Conservation (phyloP, 2,888 invertebrate species). For the Hydropsyche betteni region DNA sequence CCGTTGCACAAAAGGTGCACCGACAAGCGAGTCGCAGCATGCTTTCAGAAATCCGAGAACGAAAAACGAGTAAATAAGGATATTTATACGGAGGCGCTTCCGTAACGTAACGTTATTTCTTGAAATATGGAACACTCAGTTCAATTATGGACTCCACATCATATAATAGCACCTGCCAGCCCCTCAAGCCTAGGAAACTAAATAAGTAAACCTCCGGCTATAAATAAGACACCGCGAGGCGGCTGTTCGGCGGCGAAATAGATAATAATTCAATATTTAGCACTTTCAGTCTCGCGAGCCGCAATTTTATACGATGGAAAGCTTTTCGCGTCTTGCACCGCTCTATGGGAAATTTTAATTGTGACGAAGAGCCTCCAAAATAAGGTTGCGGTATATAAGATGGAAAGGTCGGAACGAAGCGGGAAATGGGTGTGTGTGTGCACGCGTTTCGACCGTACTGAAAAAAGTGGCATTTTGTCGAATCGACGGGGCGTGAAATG, state of each 20-base stretch:
- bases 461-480: slow-evolving; percentile 7
- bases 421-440: no score
- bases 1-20: background rate
- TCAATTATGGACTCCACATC: slow-evolving; percentile 36
- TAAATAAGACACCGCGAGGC: background rate
- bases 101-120: slow-evolving; percentile 32
- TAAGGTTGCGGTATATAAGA: no score
- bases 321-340: background rate
- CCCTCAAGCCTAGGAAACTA: slow-evolving; percentile 17
- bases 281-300: slow-evolving; percentile 3
- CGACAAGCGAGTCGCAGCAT: background rate
- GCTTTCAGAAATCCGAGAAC: background rate
- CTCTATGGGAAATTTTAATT: no score
- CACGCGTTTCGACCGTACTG: background rate
- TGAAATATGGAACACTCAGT: slow-evolving; percentile 38
- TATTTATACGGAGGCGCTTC: slow-evolving; percentile 31
- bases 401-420: no score
- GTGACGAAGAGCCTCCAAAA: no score
- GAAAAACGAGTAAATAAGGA: background rate
- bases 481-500: slow-evolving; percentile 42
- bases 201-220: slow-evolving; percentile 26
- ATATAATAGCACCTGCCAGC: slow-evolving; percentile 23
- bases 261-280: slow-evolving; percentile 27
- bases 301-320: slow-evolving; percentile 1
- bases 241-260: slow-evolving; percentile 4